Conservation (phyloP, 2,888 invertebrate genomes). For the Micropterix aruncella region DNA sequence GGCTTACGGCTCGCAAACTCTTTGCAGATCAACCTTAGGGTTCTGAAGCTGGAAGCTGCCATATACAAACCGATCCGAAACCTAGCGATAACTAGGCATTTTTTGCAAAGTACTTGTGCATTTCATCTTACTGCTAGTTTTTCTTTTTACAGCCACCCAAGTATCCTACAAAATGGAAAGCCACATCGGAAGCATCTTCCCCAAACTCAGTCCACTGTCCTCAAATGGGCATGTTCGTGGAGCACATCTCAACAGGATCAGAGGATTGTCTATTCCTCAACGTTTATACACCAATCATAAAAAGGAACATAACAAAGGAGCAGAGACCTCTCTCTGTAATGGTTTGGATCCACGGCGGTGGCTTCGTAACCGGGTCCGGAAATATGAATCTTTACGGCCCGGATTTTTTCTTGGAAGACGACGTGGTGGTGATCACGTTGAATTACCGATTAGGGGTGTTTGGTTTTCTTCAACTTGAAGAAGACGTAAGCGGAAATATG, state of each 20-base stretch:
- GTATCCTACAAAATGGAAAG: constrained; percentile 10
- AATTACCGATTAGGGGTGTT: constrained; percentile 11
- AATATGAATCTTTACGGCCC: constrained; percentile 8
- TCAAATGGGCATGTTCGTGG: constrained; percentile 3
- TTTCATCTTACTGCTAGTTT: neutral
- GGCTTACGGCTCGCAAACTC: too few species aligned
- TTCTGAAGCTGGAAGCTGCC: neutral
- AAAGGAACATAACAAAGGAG: constrained; percentile 4
- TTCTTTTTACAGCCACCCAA: constrained; percentile 10
- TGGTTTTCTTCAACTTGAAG: constrained; percentile 11
- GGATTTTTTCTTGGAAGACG: constrained; percentile 11
- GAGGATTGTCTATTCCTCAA: constrained; percentile 11
- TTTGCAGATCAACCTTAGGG: too few species aligned
- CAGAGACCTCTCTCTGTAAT: constrained; percentile 8
- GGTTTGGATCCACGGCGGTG: constrained; percentile 10
- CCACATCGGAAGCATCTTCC: constrained; percentile 5
- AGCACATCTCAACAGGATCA: constrained; percentile 6
- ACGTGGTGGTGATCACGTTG: constrained; percentile 10
- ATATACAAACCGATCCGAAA: too few species aligned
- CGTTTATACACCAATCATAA: constrained; percentile 9
- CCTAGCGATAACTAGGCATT: neutral
- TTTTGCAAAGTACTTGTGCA: neutral
- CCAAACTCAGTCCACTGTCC: constrained; percentile 7
- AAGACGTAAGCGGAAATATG: constrained; percentile 9
- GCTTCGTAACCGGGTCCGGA: constrained; percentile 9